A percentile compares a stretch with the other conserved stretches of the same genome.
phyloP scores from a whole-genome alignment of 2,888 invertebrate species.

The Heliconius erato region DNA sequence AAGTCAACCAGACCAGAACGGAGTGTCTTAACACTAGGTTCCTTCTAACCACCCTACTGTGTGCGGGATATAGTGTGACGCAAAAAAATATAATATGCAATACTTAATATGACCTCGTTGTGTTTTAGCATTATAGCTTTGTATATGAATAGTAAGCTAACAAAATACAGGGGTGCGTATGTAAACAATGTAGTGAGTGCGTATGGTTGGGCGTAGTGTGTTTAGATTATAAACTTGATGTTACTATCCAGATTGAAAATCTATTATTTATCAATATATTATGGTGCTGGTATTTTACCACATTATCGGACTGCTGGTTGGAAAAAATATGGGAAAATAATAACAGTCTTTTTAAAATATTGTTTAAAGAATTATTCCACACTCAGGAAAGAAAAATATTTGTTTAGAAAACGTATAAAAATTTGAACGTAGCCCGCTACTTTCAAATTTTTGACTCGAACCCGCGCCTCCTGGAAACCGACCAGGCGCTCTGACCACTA shows the following conservation, averaged over 20 bases:
- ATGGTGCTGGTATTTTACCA: not conserved
- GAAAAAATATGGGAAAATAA: not conserved
- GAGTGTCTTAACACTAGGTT: too few relatives aligned
- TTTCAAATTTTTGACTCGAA: too few relatives aligned
- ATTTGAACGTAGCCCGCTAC: too few relatives aligned
- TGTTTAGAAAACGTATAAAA: too few relatives aligned
- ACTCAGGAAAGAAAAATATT: too few relatives aligned
- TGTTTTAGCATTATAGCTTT: conserved; percentile 23
- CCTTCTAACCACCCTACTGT: too few relatives aligned
- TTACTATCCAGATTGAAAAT: conserved; percentile 24
- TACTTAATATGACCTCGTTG: not conserved
- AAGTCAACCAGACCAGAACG: too few relatives aligned
- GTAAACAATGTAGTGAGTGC: conserved; percentile 52
- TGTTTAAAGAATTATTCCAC: not conserved
- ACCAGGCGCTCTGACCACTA: too few relatives aligned
- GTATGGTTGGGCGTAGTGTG: conserved; percentile 61
- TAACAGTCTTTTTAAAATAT: too few relatives aligned
- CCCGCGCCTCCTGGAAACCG: too few relatives aligned
- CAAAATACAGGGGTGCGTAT: conserved; percentile 35
- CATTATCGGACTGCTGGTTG: not conserved
- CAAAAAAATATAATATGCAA: too few relatives aligned
- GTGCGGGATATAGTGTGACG: too few relatives aligned
- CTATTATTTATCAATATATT: not conserved
- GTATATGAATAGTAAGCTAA: conserved; percentile 42
- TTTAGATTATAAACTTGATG: conserved; percentile 42